Percentiles rank a stretch among this genome's conserved stretches.
phyloP scores from a whole-genome alignment of 1,140 invertebrate species.

The Coelopa frigida region DNA sequence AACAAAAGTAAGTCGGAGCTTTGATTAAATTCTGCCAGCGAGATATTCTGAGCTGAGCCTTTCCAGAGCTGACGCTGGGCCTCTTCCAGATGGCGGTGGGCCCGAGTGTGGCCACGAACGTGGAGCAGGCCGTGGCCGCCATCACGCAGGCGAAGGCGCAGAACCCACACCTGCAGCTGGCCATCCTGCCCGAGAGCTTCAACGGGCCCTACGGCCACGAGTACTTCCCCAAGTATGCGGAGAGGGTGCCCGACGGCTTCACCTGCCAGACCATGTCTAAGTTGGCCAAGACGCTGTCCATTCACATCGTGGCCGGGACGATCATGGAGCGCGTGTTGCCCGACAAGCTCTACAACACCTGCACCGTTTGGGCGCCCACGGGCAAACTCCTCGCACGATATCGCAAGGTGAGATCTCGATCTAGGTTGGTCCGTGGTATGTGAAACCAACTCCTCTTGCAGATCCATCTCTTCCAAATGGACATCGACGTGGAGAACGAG shows the following conservation, averaged over 20 bases:
- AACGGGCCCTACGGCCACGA: conserved; percentile 78
- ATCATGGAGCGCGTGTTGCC: conserved; percentile 68
- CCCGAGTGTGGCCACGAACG: conserved; percentile 64
- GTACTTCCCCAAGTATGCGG: conserved; percentile 80
- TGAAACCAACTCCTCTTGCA: neutral
- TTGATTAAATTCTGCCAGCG: too few species aligned
- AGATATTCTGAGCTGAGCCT: too few species aligned
- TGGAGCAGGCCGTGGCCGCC: conserved; percentile 59
- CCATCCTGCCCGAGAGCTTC: conserved; percentile 90
- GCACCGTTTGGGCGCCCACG: conserved; percentile 74
- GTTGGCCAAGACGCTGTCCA: conserved; percentile 66
- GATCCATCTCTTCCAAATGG: conserved; percentile 91
- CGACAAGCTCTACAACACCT: conserved; percentile 73
- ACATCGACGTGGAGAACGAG: conserved; percentile 57
- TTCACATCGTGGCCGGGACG: conserved; percentile 83
- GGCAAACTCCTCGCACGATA: conserved; percentile 68
- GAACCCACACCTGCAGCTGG: conserved; percentile 56
- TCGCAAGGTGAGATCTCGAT: conserved; percentile 52
- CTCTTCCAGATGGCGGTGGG: conserved; percentile 73
- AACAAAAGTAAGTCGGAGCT: too few species aligned
- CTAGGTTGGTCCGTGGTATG: neutral
- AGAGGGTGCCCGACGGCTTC: conserved; percentile 67
- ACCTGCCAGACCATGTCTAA: conserved; percentile 63
- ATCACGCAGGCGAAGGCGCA: conserved; percentile 63
- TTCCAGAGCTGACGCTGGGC: conserved; percentile 53